Evolutionary conservation across 92 coral and sea anemone species (phyloP), one percentile per base, ranked within the genome.

Genomic region (Nematostella vectensis): DNA sequence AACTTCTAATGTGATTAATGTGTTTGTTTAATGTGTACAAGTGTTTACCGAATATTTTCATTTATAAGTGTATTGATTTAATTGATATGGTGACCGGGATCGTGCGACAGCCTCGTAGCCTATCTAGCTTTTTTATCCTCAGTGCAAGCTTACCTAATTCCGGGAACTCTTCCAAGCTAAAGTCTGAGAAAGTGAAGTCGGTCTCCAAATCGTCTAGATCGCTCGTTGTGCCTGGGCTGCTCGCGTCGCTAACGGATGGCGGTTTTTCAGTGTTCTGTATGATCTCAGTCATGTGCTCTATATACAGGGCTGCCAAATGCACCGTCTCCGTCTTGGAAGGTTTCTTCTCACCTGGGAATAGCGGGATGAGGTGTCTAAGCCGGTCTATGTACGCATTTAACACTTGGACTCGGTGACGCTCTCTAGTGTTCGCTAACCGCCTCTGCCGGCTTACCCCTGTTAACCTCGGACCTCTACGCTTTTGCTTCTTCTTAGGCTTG

Each of bases 291-390:
- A 85, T 77, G 31, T 81, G 79, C 16, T 75, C 71, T 37, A 85
- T 85, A 59, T 85, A 85, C 29, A 81, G 82, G 11, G 95, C 95
- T 2, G 95, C 95, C 36, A 85, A 65, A 22, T 88, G 59, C 44
- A 85, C 83, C 22, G 95, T 85, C 40, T 85, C 95, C 2, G 95
- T 85, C 63, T 85, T 85, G 30, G 95, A 81, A 16, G 95, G 95
- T 25, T 76, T 80, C 76, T 85, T 85, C 58, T 85, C 95, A 59
- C 77, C 81, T 11, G 95, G 95, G 52, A 85, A 85, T 18, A 85
- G 77, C 11, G 95, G 95, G 42, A 85, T 85, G 43, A 85, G 53
- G 4, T 80, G 88, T 24, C 95, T 62, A 11, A 85, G 74, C 25
- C 64, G 70, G 47, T 85, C 95, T 23, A 85, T 85, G 57, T 80